Base-by-base conservation (phyloP, 1,140 invertebrate genomes). In the Probaryconus sp. region DNA sequence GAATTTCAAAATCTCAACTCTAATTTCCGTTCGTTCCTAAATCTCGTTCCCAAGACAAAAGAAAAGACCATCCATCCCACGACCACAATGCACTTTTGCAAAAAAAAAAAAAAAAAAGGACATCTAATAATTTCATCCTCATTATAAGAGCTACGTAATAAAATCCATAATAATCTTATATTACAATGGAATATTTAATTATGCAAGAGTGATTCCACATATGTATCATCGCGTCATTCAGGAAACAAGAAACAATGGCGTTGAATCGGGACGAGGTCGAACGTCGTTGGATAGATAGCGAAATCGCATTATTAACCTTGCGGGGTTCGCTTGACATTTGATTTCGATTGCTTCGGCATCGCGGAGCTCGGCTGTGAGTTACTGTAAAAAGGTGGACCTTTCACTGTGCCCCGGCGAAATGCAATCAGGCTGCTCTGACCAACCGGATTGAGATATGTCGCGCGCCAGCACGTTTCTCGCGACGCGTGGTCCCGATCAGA, bases 291-390 rank as follows among this genome's bases (percentile, higher is more conserved):
- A 30, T 30, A 14, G 45, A 73, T 63, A 53, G 11, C 55, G 16
- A 50, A 43, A 40, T 56, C 56, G 53, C 70, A 67, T 73, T 61
- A 63, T 73, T 73, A 73, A 73, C 70, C 70, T 73, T 73, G 61
- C 53, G 33, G 31, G 5, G 69, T 72, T 38, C 47, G 56, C 53
- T 67, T 67, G 70, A 73, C 70, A 73, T 73, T 73, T 73, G 61
- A 73, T 61, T 73, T 63, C 63, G 61, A 73, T 61, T 63, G 53
- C 61, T 47, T 31, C 47, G 47, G 18, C 33, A 28, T 37, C 26
- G 42, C 14, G 11, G 3, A 13, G n/a, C n/a, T n/a, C n/a, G n/a
- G n/a, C n/a, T n/a, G 60, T 51, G 38, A 72, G 68, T 72, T 72
- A 72, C 58, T 51, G 42, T 72, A 60, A 65, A 35, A 24, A 71